These are phyloP conservation scores for Albula glossodonta DNA, from an alignment of 2,113 vertebrate genomes.

Conservation along the genomic window DNA sequence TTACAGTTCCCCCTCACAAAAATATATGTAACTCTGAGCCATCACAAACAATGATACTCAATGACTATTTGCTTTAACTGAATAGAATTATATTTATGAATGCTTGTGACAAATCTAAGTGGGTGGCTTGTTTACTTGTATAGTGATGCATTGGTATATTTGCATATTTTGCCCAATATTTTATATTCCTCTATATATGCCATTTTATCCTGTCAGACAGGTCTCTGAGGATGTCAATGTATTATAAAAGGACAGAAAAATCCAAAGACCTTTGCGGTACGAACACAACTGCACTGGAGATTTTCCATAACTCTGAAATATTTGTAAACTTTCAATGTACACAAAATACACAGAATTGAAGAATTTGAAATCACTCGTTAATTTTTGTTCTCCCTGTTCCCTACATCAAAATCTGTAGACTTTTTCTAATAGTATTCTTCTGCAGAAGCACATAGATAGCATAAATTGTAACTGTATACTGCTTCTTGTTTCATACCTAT, in stretches of 20 bases:
- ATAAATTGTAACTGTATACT: too few relatives aligned
- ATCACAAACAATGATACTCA: conserved; percentile 1
- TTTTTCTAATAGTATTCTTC: too few relatives aligned
- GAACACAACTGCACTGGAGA: too few relatives aligned
- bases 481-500: too few relatives aligned
- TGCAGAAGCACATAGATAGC: too few relatives aligned
- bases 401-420: too few relatives aligned
- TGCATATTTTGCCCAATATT: background rate
- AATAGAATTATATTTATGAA: conserved; percentile 26
- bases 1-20: background rate
- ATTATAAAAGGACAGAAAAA: background rate
- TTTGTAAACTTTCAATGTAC: too few relatives aligned
- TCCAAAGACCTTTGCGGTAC: background rate
- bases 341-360: too few relatives aligned
- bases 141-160: background rate
- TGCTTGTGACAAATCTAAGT: conserved; percentile 19
- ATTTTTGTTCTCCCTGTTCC: too few relatives aligned
- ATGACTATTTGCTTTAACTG: conserved; percentile 7
- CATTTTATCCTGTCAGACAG: background rate
- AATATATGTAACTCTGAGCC: conserved; percentile 4
- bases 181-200: background rate
- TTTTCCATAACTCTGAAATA: too few relatives aligned
- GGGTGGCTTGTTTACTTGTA: background rate
- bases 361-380: too few relatives aligned
- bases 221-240: background rate